Percentiles rank a stretch among this genome's conserved stretches.
These are phyloP conservation scores for Eidolon helvum DNA, from an alignment of 2,113 vertebrate genomes.

Conservation along the genomic window DNA sequence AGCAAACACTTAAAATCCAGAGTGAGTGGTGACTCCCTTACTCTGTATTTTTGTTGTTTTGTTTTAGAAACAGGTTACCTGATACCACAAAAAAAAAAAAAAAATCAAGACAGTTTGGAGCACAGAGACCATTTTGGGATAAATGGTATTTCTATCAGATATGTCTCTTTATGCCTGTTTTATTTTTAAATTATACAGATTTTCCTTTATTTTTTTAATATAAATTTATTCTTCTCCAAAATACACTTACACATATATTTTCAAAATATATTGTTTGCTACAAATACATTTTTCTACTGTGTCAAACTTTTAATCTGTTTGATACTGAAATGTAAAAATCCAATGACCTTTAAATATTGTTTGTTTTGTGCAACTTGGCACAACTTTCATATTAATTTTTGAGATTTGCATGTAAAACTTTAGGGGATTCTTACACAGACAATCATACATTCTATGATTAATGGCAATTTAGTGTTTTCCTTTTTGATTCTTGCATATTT, in stretches of 20 bases:
- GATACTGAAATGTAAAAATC: not conserved
- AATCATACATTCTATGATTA: not conserved
- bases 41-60: not conserved
- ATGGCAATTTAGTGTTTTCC: not conserved
- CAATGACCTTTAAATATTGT: not conserved
- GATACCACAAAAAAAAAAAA: not conserved
- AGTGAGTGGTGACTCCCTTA: not conserved
- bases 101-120: not conserved
- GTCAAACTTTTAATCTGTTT: not conserved
- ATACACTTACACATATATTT: not conserved
- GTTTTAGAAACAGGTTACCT: not conserved
- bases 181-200: not conserved
- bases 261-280: not conserved
- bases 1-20: not conserved
- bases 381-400: not conserved
- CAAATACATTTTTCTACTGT: not conserved
- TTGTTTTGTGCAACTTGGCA: too few species aligned
- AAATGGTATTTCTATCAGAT: rapidly evolving
- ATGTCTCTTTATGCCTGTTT: not conserved
- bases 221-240: not conserved
- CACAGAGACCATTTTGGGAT: too few species aligned
- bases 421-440: not conserved
- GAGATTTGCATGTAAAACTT: not conserved
- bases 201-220: not conserved
- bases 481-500: not conserved